These are phyloP conservation scores for Mustelus asterias DNA, from an alignment of 2,113 vertebrate genomes.

Conservation along the genomic window DNA sequence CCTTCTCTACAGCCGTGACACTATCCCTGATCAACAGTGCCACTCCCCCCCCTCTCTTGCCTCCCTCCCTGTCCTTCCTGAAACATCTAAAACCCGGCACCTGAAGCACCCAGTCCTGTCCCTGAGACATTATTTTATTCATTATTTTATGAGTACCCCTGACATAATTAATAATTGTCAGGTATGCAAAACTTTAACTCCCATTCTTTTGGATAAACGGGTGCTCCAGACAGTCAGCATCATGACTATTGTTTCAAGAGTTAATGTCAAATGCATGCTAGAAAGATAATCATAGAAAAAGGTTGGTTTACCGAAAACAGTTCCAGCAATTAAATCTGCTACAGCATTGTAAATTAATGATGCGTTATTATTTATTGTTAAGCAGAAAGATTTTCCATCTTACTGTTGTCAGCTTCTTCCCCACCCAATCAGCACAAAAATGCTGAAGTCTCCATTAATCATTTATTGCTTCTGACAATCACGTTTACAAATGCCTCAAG, in stretches of 20 bases:
- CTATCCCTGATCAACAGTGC: too few species aligned
- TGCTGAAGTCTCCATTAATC: not conserved
- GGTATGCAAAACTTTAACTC: not conserved
- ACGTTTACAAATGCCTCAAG: not conserved
- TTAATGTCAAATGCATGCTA: not conserved
- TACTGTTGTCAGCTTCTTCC: not conserved
- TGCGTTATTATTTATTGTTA: not conserved
- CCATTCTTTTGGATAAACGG: not conserved
- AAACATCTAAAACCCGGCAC: too few species aligned
- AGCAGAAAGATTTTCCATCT: constrained; percentile 12
- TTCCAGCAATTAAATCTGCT: not conserved
- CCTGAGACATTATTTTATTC: too few species aligned
- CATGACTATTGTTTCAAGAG: not conserved
- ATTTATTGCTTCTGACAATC: constrained; percentile 17
- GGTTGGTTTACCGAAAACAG: not conserved
- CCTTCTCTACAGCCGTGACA: too few species aligned
- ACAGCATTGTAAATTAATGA: not conserved
- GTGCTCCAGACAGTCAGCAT: not conserved
- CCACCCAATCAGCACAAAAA: constrained; percentile 16
- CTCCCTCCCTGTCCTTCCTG: too few species aligned
- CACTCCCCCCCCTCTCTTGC: too few species aligned
- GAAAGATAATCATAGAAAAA: not conserved
- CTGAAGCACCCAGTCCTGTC: too few species aligned
- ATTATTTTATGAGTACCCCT: not conserved
- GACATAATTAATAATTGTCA: not conserved